phyloP scores from a whole-genome alignment of 2,888 invertebrate genomes.

The Sminthurides aquaticus region DNA sequence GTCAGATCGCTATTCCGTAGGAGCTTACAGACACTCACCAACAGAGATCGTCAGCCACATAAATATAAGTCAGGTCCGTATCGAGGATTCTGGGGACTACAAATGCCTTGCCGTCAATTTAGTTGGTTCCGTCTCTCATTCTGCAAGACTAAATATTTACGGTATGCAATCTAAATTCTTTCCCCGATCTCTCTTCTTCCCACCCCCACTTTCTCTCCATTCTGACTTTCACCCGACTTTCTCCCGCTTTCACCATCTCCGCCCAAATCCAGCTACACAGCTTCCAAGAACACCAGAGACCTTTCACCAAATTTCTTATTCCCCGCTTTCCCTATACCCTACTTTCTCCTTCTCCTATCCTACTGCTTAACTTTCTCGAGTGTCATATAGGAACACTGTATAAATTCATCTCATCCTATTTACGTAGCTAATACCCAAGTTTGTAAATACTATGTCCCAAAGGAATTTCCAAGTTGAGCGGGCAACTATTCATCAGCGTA shows the following conservation, averaged over 20 bases:
- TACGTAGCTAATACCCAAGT: no score
- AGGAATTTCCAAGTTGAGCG: no score
- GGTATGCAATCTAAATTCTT: constrained; percentile 26
- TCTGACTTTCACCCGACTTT: not conserved
- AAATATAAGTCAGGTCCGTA: constrained; percentile 33
- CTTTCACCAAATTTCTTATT: no score
- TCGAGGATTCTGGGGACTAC: constrained; percentile 34
- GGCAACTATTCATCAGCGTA: no score
- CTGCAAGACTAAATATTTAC: constrained; percentile 37
- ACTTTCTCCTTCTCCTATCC: no score
- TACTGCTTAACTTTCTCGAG: no score
- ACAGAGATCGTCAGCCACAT: constrained; percentile 36
- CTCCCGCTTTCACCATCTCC: not conserved
- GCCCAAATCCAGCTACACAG: not conserved
- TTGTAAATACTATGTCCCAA: no score
- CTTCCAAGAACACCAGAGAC: no score
- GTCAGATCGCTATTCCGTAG: constrained; percentile 29
- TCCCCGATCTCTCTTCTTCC: constrained; percentile 5
- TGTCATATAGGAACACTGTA: no score
- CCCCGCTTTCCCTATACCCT: no score
- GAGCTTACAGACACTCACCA: constrained; percentile 24
- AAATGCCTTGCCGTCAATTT: constrained; percentile 32
- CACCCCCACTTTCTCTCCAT: not conserved
- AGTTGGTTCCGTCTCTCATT: constrained; percentile 26
- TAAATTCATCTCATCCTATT: no score